A percentile compares a stretch with the other conserved stretches of the same genome.
phyloP scores from a whole-genome alignment of 1,140 invertebrate species.

The Drosophila lini region DNA sequence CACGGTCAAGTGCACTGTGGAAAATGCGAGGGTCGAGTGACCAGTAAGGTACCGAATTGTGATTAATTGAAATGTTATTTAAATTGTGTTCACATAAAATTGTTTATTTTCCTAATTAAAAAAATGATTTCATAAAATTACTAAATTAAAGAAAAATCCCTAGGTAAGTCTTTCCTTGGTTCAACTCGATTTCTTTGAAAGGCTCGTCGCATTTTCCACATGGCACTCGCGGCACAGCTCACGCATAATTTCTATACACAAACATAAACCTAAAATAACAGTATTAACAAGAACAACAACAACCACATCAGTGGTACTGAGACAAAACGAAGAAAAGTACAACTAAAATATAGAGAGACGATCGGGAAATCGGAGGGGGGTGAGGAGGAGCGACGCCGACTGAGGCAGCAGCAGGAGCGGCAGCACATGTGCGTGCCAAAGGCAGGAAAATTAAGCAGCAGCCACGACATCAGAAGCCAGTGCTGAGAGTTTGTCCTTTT shows the following conservation, averaged over 20 bases:
- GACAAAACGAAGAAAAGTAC: conserved; percentile 35
- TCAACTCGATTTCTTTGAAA: conserved; percentile 6
- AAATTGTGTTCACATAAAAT: neutral
- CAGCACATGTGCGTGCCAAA: conserved; percentile 70
- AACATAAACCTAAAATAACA: conserved; percentile 58
- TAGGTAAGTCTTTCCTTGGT: neutral
- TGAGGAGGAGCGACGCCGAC: neutral
- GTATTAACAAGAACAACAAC: conserved; percentile 54
- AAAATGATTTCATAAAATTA: neutral
- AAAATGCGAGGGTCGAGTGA: conserved; percentile 42
- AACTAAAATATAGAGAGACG: conserved; percentile 33
- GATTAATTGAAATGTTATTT: no score
- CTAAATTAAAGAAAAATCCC: neutral
- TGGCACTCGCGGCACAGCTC: conserved; percentile 45
- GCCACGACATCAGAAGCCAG: conserved; percentile 8
- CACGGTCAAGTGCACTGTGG: conserved; percentile 75
- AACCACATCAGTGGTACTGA: conserved; percentile 10
- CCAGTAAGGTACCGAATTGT: neutral
- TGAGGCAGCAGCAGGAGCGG: conserved; percentile 19
- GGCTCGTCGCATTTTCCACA: conserved; percentile 33
- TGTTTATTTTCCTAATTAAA: no score
- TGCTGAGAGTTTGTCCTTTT: conserved; percentile 5
- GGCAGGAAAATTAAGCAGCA: conserved; percentile 47
- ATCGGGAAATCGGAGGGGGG: conserved; percentile 23
- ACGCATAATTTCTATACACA: conserved; percentile 68